These are phyloP conservation scores for Chesias legatella DNA, from an alignment of 2,888 invertebrate species.

Conservation along the genomic window DNA sequence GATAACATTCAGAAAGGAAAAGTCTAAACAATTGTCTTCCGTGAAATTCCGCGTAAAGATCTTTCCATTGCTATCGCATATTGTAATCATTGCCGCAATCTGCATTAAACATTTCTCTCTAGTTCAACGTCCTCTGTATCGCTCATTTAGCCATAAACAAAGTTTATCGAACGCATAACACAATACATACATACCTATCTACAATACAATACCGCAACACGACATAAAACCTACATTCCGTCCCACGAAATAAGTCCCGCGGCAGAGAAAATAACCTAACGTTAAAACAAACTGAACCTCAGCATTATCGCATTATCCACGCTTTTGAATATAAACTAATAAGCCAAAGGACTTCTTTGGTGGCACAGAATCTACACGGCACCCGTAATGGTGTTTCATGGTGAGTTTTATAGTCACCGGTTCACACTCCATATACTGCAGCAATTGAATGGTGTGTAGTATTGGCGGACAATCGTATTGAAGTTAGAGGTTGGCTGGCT, in stretches of 20 bases:
- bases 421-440: too few relatives aligned
- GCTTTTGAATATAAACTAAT: too few relatives aligned
- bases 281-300: too few relatives aligned
- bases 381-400: too few relatives aligned
- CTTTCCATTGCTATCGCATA: slow-evolving; percentile 31
- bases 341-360: too few relatives aligned
- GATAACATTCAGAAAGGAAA: neutral
- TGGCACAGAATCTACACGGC: too few relatives aligned
- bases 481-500: too few relatives aligned
- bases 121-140: slow-evolving; percentile 66
- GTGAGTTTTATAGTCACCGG: too few relatives aligned
- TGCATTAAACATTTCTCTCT: slow-evolving; percentile 51
- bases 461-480: too few relatives aligned
- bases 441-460: too few relatives aligned
- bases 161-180: slow-evolving; percentile 71
- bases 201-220: slow-evolving; percentile 57
- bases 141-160: slow-evolving; percentile 76
- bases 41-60: slow-evolving; percentile 1
- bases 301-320: too few relatives aligned
- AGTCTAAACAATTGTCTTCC: neutral
- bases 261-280: slow-evolving; percentile 54
- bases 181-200: too few relatives aligned
- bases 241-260: slow-evolving; percentile 23
- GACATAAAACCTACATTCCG: slow-evolving; percentile 4
- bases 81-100: slow-evolving; percentile 46